Conservation (phyloP, 2,797 vertebrate species). For the Hypotaenidia philippensis region DNA sequence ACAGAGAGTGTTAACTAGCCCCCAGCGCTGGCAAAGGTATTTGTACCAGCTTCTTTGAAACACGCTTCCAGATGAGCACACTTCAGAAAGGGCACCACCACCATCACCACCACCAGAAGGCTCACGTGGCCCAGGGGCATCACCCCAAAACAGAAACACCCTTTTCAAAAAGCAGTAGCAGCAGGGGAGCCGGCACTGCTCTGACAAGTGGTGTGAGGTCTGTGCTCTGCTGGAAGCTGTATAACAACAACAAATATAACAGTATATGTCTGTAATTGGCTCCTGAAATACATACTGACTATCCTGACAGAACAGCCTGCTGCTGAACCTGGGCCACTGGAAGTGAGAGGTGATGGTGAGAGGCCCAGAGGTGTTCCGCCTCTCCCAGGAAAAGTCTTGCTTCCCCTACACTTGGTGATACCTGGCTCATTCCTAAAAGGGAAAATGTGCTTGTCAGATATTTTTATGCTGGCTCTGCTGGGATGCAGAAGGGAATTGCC, state of each 20-base stretch:
- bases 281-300: constrained; percentile 75
- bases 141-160: background rate
- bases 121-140: background rate
- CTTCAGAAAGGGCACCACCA: background rate
- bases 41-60: background rate
- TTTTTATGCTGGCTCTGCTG: background rate
- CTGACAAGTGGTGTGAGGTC: background rate
- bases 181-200: background rate
- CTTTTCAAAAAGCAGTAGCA: background rate
- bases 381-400: constrained; percentile 52
- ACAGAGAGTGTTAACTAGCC: background rate
- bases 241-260: constrained; percentile 38
- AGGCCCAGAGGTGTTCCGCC: constrained; percentile 38
- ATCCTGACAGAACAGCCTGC: constrained; percentile 57
- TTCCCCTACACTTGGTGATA: constrained; percentile 64
- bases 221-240: background rate
- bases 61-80: background rate
- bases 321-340: constrained; percentile 57
- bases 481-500: background rate
- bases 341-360: constrained; percentile 37
- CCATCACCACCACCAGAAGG: background rate
- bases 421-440: constrained; percentile 71
- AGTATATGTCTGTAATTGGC: constrained; percentile 9
- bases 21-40: background rate
- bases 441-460: constrained; percentile 51